A percentile compares a stretch with the other conserved stretches of the same genome.
phyloP scores from a whole-genome alignment of 2,113 vertebrate species.

The Scophthalmus maximus region DNA sequence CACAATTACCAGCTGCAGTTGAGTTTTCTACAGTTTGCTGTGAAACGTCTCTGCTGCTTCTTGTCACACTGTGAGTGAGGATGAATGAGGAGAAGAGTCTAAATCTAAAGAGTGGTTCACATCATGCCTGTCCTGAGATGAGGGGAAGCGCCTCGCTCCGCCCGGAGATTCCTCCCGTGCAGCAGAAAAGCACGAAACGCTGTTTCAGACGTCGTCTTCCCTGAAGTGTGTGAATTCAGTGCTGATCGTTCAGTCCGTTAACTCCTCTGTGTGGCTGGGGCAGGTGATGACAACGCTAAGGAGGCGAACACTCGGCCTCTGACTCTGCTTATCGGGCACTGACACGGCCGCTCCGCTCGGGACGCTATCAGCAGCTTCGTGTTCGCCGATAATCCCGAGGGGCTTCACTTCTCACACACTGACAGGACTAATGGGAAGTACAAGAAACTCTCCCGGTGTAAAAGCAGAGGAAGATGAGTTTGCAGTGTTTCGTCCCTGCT shows the following conservation, averaged over 20 bases:
- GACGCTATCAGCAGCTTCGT: slow-evolving; percentile 56
- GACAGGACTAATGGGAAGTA: slow-evolving; percentile 25
- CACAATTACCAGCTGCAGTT: too few species aligned
- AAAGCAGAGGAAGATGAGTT: background rate
- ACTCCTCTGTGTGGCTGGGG: slow-evolving; percentile 11
- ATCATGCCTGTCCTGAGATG: background rate
- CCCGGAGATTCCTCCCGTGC: slow-evolving; percentile 1
- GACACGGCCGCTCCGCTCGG: slow-evolving; percentile 50
- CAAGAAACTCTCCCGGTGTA: too few species aligned
- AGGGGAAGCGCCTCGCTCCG: slow-evolving; percentile 12
- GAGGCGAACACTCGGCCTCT: slow-evolving; percentile 20
- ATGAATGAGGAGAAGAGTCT: background rate
- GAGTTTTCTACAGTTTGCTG: background rate
- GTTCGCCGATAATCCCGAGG: slow-evolving; percentile 48
- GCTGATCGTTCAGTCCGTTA: slow-evolving; percentile 12
- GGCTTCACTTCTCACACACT: slow-evolving; percentile 33
- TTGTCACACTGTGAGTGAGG: background rate
- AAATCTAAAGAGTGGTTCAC: background rate
- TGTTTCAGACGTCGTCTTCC: slow-evolving; percentile 37
- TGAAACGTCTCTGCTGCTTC: background rate
- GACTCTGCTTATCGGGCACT: slow-evolving; percentile 65
- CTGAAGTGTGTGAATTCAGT: slow-evolving; percentile 20
- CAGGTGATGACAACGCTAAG: slow-evolving; percentile 52
- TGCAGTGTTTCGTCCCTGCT: background rate
- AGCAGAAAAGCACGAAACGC: slow-evolving; percentile 3